Evolutionary conservation across 2,797 vertebrate genomes (phyloP), one percentile per base, ranked within the genome.

Genomic region (Moxostoma hubbsi): DNA sequence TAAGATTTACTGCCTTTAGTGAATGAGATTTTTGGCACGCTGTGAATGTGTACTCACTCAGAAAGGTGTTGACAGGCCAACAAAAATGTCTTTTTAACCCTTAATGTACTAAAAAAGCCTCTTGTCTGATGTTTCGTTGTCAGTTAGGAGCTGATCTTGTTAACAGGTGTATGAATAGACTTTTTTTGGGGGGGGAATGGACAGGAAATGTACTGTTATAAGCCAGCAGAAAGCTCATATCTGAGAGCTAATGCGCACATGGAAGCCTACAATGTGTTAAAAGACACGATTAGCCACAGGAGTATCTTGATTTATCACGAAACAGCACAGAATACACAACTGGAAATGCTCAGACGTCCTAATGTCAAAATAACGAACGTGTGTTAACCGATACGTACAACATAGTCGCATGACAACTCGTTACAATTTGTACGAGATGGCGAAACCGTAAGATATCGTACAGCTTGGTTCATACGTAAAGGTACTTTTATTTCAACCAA

Each of bases 21-120:
- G 85, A 90, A 84, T 87, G 83, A 86, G 87, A 80, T 86, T 85
- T 88, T 89, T 92, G 92, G 90, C 92, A 92, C 85, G 83, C 82
- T 83, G 73, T 74, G 73, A 68, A 73, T 77, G 72, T 46, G 68
- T 62, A 59, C 66, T 78, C 49, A 15, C 61, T 58, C 24, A 47
- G 59, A 15, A 76, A 84, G 67, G 73, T 88, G 89, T 85, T 85
- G 82, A 90, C 81, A 87, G 74, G 79, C 79, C 79, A 79, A 81
- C 77, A 83, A 78, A 78, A 54, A 63, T 46, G 5, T 70, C 66
- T 77, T 79, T 80, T 75, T 80, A 82, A 81, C 72, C 77, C 81
- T 70, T 73, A 5, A 53, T 62, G 16, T 53, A 6, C 61, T 9
- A 9, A 15, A 77, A 45, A n/a, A 2, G 0, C 55, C 12, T 0